Evolutionary conservation across 2,888 invertebrate species (phyloP).

Genomic region (Baccha elongata): DNA sequence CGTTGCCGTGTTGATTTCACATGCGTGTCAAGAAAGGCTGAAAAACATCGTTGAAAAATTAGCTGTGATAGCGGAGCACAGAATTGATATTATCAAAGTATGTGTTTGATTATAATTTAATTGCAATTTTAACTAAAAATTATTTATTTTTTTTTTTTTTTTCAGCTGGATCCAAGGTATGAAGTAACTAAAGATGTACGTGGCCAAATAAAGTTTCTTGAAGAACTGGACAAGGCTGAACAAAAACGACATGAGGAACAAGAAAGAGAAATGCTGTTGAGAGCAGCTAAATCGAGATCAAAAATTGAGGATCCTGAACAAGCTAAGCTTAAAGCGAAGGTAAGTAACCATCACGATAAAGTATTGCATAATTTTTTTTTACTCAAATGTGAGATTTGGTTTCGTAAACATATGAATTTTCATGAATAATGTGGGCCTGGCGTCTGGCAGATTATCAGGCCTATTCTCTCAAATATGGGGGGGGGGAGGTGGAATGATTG

Average conservation of each 20-base stretch:
- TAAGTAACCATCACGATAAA: too few species aligned
- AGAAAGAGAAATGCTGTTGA: constrained; percentile 95
- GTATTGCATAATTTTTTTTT: too few species aligned
- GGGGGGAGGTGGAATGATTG: too few species aligned
- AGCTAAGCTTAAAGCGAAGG: constrained; percentile 97
- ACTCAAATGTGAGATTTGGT: too few species aligned
- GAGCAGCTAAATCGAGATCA: constrained; percentile 97
- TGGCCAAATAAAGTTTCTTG: constrained; percentile 97
- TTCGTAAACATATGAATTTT: too few species aligned
- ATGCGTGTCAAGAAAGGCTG: constrained; percentile 96
- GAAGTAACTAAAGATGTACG: constrained; percentile 95
- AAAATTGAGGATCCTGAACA: constrained; percentile 99
- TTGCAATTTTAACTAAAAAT: too few species aligned
- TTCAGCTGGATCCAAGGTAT: constrained; percentile 92
- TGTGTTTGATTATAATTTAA: constrained; percentile 12
- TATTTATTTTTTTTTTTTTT: constrained; percentile 43
- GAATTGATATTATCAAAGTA: constrained; percentile 95
- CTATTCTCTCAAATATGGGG: too few species aligned
- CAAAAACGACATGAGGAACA: constrained; percentile 97
- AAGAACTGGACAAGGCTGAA: constrained; percentile 97
- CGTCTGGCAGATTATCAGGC: too few species aligned
- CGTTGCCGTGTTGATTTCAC: constrained; percentile 94
- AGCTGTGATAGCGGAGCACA: constrained; percentile 95
- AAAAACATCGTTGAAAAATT: constrained; percentile 95
- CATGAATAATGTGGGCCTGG: too few species aligned